A percentile compares a stretch with the other conserved stretches of the same genome.
phyloP scores from a whole-genome alignment of 2,113 vertebrate species.

The Axis porcinus region DNA sequence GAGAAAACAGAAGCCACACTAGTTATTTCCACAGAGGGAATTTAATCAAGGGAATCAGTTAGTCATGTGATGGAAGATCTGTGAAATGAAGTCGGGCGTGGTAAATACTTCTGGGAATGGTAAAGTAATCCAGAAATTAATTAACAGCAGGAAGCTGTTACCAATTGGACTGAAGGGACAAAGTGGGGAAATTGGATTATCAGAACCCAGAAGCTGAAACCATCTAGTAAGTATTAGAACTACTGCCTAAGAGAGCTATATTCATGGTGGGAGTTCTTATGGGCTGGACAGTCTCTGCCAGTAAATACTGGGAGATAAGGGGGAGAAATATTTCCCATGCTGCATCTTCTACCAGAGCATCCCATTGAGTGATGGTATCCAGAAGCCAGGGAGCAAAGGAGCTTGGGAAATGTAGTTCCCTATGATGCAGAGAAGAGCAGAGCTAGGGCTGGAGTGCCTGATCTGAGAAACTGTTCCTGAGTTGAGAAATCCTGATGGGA shows the following conservation, averaged over 20 bases:
- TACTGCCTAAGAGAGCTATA: not conserved
- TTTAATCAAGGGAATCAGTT: not conserved
- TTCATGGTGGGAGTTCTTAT: not conserved
- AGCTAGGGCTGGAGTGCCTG: not conserved
- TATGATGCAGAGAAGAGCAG: no score
- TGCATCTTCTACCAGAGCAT: not conserved
- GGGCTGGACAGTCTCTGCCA: not conserved
- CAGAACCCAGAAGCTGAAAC: not conserved
- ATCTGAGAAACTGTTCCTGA: not conserved
- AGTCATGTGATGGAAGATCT: not conserved
- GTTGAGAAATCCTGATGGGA: not conserved
- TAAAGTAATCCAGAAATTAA: not conserved
- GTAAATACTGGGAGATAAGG: not conserved
- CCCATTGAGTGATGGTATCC: not conserved
- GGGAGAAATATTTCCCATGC: not conserved
- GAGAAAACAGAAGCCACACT: not conserved
- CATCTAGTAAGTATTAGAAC: not conserved
- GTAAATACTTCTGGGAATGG: not conserved
- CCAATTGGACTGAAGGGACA: not conserved
- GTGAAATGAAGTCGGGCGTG: not conserved
- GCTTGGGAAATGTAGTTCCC: not conserved
- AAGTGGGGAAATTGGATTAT: not conserved
- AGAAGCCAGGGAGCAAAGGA: not conserved
- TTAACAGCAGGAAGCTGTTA: not conserved
- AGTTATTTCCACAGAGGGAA: not conserved